Evolutionary conservation across 2,113 vertebrate genomes (phyloP).

Genomic region (Pseudolaguvia tuberculata): DNA sequence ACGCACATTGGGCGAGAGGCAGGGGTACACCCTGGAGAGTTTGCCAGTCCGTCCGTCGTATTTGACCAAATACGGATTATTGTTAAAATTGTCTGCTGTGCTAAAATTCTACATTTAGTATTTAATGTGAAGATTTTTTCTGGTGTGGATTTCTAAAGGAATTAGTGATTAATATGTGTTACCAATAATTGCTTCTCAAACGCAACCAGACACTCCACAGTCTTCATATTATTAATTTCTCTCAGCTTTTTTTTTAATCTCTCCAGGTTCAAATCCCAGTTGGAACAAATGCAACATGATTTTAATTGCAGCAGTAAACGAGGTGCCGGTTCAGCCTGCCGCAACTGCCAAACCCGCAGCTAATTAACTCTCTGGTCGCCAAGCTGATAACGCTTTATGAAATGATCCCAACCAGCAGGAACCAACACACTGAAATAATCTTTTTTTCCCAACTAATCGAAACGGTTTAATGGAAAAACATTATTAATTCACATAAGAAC

Average conservation of each 20-base stretch:
- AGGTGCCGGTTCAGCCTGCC: conserved; percentile 1
- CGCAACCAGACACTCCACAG: too few species aligned
- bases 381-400: background rate
- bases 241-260: background rate
- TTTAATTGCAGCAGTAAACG: conserved; percentile 5
- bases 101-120: too few species aligned
- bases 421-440: conserved; percentile 11
- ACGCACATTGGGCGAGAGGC: too few species aligned
- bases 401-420: conserved; percentile 18
- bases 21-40: too few species aligned
- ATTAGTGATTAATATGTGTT: background rate
- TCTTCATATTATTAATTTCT: background rate
- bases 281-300: background rate
- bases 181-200: background rate
- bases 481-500: too few species aligned
- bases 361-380: conserved; percentile 34
- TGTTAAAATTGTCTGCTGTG: too few species aligned
- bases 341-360: conserved; percentile 5
- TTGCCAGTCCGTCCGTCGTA: too few species aligned
- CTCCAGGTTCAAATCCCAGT: background rate
- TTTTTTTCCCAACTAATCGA: background rate
- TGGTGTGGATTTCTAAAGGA: too few species aligned
- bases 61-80: too few species aligned
- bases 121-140: too few species aligned
- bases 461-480: background rate